A percentile compares a stretch with the other conserved stretches of the same genome.
These are phyloP conservation scores for Pantherophis guttatus DNA, from an alignment of 2,113 vertebrate genomes.

Conservation along the genomic window DNA sequence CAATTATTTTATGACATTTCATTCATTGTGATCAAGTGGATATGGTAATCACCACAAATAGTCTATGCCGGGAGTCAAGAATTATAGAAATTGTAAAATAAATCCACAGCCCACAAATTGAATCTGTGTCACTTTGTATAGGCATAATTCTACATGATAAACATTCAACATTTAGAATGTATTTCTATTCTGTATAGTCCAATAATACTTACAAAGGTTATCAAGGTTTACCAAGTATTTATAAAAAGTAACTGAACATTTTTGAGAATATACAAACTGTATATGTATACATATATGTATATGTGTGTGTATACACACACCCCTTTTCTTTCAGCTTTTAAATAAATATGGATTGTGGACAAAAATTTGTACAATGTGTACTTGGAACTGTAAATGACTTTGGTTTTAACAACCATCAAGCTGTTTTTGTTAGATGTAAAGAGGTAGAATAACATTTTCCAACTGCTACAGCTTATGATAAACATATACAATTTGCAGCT, in stretches of 20 bases:
- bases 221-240: not conserved
- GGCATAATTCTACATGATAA: not conserved
- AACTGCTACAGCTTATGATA: not conserved
- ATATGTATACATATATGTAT: too few species aligned
- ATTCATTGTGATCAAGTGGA: not conserved
- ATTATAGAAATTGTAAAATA: not conserved
- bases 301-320: too few species aligned
- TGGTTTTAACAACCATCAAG: not conserved
- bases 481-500: slow-evolving; percentile 16
- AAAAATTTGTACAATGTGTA: not conserved
- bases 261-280: not conserved
- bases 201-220: not conserved
- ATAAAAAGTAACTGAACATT: not conserved
- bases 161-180: not conserved
- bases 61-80: not conserved
- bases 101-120: not conserved
- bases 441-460: not conserved
- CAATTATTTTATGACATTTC: not conserved
- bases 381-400: not conserved
- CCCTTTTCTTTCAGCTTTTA: not conserved
- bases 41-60: not conserved
- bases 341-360: not conserved
- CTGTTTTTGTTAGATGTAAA: slow-evolving; percentile 8
- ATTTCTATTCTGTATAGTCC: not conserved
- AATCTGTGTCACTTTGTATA: not conserved